Conservation (phyloP, 2,113 vertebrate species). For the Peromyscus californicus region DNA sequence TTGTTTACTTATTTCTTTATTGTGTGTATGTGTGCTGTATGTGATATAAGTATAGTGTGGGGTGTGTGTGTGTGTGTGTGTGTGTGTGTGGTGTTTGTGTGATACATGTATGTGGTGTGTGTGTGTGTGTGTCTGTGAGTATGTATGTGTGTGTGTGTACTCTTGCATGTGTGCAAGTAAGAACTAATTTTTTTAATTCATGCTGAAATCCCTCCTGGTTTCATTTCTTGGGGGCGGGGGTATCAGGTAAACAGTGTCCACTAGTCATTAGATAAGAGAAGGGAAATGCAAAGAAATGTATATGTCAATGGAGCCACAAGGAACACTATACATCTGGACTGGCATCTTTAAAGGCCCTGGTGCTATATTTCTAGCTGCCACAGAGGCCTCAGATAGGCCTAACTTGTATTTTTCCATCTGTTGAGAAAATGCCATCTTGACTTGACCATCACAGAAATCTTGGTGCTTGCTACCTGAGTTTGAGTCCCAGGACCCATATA, state of each 20-base stretch:
- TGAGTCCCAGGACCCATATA: neutral
- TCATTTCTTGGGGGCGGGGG: neutral
- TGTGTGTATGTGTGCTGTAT: neutral
- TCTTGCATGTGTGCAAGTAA: neutral
- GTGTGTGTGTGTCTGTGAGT: neutral
- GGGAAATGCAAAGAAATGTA: neutral
- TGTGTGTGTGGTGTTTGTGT: neutral
- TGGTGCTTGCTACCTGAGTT: neutral
- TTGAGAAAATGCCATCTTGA: neutral
- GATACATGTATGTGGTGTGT: neutral
- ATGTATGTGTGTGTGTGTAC: neutral
- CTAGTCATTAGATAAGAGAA: neutral
- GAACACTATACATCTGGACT: neutral
- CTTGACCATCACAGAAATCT: neutral
- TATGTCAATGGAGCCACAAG: neutral
- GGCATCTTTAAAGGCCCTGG: neutral
- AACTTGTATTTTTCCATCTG: neutral
- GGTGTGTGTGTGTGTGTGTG: neutral
- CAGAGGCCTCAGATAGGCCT: neutral
- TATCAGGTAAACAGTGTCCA: neutral
- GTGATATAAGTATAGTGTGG: neutral
- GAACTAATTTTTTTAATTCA: neutral
- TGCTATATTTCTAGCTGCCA: conserved; percentile 6
- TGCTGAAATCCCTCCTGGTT: conserved; percentile 1
- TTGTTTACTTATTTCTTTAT: neutral